Percentiles rank a stretch among this genome's conserved stretches.
phyloP scores from a whole-genome alignment of 2,888 invertebrate species.

The Hirtodrosophila histrioides region DNA sequence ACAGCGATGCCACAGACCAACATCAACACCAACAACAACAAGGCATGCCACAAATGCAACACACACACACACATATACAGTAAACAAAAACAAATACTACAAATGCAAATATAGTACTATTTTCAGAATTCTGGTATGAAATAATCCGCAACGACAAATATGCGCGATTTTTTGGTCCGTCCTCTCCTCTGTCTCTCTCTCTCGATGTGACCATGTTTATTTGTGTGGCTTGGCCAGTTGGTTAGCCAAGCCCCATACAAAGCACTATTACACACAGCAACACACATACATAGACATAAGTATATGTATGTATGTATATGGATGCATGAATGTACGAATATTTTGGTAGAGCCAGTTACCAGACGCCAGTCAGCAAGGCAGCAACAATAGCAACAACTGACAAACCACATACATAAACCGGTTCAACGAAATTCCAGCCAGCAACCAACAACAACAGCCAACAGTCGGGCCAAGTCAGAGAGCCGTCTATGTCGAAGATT shows the following conservation, averaged over 20 bases:
- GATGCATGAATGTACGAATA: slow-evolving; percentile 39
- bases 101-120: slow-evolving; percentile 12
- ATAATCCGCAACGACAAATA: slow-evolving; percentile 79
- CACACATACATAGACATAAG: slow-evolving; percentile 8
- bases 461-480: slow-evolving; percentile 36
- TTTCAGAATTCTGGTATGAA: slow-evolving; percentile 70
- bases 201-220: slow-evolving; percentile 52
- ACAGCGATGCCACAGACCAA: slow-evolving; percentile 7
- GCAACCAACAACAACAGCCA: slow-evolving; percentile 49
- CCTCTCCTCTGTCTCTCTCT: slow-evolving; percentile 1
- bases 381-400: slow-evolving; percentile 56
- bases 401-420: slow-evolving; percentile 76
- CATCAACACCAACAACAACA: slow-evolving; percentile 26
- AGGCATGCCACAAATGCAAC: slow-evolving; percentile 17
- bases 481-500: slow-evolving; percentile 52
- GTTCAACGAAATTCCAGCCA: slow-evolving; percentile 77
- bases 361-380: slow-evolving; percentile 61
- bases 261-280: slow-evolving; percentile 36
- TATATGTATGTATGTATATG: slow-evolving; percentile 16
- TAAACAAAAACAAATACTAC: slow-evolving; percentile 4
- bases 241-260: slow-evolving; percentile 73
- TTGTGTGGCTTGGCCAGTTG: slow-evolving; percentile 70
- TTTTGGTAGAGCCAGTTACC: slow-evolving; percentile 73
- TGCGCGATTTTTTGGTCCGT: slow-evolving; percentile 64
- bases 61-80: slow-evolving; percentile 12